Conservation (phyloP, 2,797 vertebrate species). For the Spinibarbus caldwelli region DNA sequence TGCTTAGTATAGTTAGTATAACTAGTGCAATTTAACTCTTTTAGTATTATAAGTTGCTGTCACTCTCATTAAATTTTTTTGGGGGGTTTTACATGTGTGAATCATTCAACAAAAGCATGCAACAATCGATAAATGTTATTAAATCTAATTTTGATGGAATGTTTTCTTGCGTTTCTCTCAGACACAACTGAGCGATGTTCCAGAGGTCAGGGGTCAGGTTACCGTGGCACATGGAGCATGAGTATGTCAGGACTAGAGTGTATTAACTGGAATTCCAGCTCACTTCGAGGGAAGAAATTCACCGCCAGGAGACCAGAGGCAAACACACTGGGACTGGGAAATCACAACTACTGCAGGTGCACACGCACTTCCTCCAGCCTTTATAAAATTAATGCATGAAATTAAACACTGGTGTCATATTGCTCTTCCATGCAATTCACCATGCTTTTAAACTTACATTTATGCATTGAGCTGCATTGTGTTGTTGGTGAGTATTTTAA, state of each 20-base stretch:
- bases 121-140: background rate
- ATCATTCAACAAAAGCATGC: background rate
- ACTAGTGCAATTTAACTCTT: background rate
- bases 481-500: too few species aligned
- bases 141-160: background rate
- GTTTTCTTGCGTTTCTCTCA: constrained; percentile 59
- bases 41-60: background rate
- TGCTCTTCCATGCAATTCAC: background rate
- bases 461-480: too few species aligned
- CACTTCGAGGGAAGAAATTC: constrained; percentile 75
- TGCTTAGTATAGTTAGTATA: too few species aligned
- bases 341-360: constrained; percentile 97
- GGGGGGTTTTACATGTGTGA: background rate
- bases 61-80: background rate
- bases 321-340: constrained; percentile 84
- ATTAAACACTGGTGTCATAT: background rate
- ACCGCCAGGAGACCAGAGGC: constrained; percentile 77
- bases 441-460: background rate
- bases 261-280: constrained; percentile 88
- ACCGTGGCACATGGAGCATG: constrained; percentile 85
- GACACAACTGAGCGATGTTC: constrained; percentile 83
- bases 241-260: constrained; percentile 79
- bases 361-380: background rate
- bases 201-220: constrained; percentile 77
- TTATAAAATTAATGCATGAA: background rate